These are phyloP conservation scores for Atta texana DNA, from an alignment of 1,140 invertebrate species.

Conservation along the genomic window DNA sequence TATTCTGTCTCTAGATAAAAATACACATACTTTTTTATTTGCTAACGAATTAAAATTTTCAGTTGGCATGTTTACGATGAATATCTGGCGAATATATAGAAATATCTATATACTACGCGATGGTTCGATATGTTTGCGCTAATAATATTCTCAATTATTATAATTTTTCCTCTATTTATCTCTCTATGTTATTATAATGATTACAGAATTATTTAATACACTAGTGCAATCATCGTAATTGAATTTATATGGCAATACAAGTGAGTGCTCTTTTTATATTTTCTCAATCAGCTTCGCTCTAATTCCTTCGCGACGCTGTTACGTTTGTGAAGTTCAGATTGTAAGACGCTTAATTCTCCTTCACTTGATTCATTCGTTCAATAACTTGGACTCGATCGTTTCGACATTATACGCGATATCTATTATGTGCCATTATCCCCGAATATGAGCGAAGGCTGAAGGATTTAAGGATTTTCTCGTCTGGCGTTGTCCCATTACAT, in stretches of 20 bases:
- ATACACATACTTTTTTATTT: slow-evolving; percentile 16
- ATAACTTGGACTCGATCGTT: slow-evolving; percentile 38
- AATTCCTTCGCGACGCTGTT: neutral
- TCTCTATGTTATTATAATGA: neutral
- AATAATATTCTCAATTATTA: neutral
- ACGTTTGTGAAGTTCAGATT: slow-evolving; percentile 4
- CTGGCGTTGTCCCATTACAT: slow-evolving; percentile 20
- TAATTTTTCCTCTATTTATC: neutral
- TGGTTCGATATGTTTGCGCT: neutral
- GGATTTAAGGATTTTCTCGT: slow-evolving; percentile 63
- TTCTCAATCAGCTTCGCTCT: neutral
- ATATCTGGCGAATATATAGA: slow-evolving; percentile 18
- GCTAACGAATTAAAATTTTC: slow-evolving; percentile 31
- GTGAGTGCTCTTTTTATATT: neutral
- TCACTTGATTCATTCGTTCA: neutral
- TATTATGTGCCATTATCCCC: slow-evolving; percentile 56
- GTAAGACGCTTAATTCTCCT: slow-evolving; percentile 41
- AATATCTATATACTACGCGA: neutral
- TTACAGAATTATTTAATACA: slow-evolving; percentile 11
- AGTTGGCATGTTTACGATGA: neutral
- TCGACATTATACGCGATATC: slow-evolving; percentile 40
- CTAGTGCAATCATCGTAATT: neutral
- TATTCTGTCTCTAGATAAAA: slow-evolving; percentile 55
- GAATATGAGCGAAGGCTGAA: slow-evolving; percentile 27
- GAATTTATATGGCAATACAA: neutral